Evolutionary conservation across 2,797 vertebrate genomes (phyloP).

Genomic region (Sparus aurata): DNA sequence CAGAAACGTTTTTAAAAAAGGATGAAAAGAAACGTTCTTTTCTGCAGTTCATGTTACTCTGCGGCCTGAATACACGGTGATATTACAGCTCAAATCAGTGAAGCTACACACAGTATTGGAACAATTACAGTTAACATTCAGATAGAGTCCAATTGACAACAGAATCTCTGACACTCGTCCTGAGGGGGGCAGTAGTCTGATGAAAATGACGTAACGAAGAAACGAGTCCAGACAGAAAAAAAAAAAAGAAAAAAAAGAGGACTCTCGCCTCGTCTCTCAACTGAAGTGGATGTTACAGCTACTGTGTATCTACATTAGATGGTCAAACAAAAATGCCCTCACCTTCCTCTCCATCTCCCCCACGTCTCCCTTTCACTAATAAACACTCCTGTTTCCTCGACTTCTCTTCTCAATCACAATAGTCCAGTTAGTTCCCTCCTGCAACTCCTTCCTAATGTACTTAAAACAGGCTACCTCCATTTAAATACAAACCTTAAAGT

Average conservation of each 20-base stretch:
- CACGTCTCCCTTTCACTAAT: conserved; percentile 46
- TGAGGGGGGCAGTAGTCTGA: conserved; percentile 70
- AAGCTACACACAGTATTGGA: conserved; percentile 80
- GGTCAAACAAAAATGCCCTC: conserved; percentile 66
- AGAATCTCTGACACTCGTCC: conserved; percentile 61
- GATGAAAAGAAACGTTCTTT: conserved; percentile 27
- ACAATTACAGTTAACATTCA: conserved; percentile 83
- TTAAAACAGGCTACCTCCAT: conserved; percentile 78
- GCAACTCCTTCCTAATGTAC: conserved; percentile 62
- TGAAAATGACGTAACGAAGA: conserved; percentile 56
- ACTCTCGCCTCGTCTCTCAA: conserved; percentile 54
- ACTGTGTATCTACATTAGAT: conserved; percentile 67
- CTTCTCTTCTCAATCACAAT: conserved; percentile 35
- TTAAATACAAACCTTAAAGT: conserved; percentile 83
- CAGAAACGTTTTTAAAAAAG: conserved; percentile 34
- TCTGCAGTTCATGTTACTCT: conserved; percentile 61
- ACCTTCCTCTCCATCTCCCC: conserved; percentile 50
- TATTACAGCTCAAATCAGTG: conserved; percentile 74
- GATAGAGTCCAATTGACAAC: conserved; percentile 74
- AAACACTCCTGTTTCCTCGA: conserved; percentile 32
- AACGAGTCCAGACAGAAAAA: conserved; percentile 61
- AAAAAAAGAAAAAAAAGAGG: conserved; percentile 54
- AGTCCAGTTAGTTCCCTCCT: conserved; percentile 64
- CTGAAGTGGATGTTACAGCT: conserved; percentile 67
- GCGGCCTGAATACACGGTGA: conserved; percentile 65